Percentiles rank a stretch among this genome's conserved stretches.
These are phyloP conservation scores for Oceanites oceanicus DNA, from an alignment of 2,113 vertebrate genomes.

Conservation along the genomic window DNA sequence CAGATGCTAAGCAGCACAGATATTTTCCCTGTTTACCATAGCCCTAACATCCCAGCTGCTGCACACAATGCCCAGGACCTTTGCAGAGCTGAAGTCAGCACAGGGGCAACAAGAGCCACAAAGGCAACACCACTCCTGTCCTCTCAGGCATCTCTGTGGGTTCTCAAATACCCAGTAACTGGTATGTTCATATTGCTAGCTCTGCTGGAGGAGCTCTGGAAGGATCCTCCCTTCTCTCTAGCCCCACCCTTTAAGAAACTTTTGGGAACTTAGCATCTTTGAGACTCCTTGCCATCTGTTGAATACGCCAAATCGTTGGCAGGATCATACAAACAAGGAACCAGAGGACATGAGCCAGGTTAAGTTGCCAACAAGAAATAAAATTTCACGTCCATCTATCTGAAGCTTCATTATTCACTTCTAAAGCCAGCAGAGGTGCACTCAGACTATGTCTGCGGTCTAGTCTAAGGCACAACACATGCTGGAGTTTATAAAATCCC, in stretches of 20 bases:
- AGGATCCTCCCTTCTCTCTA: neutral
- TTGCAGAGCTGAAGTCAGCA: neutral
- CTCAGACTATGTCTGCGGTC: neutral
- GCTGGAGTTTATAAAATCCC: neutral
- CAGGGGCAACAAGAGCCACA: neutral
- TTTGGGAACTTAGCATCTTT: neutral
- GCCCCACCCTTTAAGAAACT: neutral
- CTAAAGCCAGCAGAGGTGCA: neutral
- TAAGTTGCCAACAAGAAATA: neutral
- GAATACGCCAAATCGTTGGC: neutral
- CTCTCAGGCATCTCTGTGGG: neutral
- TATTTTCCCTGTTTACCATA: neutral
- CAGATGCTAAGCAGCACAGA: neutral
- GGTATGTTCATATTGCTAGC: rapidly evolving
- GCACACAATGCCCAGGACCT: neutral
- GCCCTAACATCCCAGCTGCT: neutral
- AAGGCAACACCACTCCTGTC: neutral
- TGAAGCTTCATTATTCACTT: neutral
- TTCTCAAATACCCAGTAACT: neutral
- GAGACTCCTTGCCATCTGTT: neutral
- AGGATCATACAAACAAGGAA: neutral
- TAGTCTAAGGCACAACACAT: neutral
- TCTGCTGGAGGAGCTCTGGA: neutral
- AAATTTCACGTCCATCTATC: neutral
- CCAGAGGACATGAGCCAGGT: neutral